Evolutionary conservation across 1,140 invertebrate species (phyloP), one percentile per base, ranked within the genome.

Genomic region (Anagrus nilaparvatae): DNA sequence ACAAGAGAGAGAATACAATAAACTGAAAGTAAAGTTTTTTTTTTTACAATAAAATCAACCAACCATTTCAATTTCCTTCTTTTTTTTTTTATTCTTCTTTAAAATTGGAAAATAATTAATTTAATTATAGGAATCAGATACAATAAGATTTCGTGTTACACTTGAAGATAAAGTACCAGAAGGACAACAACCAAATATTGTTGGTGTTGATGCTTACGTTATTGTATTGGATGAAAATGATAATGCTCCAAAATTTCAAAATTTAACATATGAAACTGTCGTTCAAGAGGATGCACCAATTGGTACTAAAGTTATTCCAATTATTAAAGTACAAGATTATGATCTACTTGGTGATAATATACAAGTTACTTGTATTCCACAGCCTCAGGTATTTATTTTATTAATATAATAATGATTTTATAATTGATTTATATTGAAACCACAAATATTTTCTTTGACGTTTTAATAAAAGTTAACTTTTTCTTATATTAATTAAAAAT

Each of bases 191-290:
- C 81, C 83, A 49, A 89, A 87, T 64, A 64, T 88, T 41, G 79
- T 88, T 5, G 69, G 76, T 44, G 78, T 87, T 16, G 79, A 83
- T 5, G 78, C 87, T 14, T 82, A 80, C 31, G 80, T 91, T 29
- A 87, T 91, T 17, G 78, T 94, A 24, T 61, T 85, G 4, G 89
- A 94, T 58, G 82, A 86, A 51, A 93, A 94, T 59, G 89, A 94
- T 54, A 91, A 91, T 67, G 69, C 83, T 19, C 88, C 88, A 5
- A 71, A 75, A 41, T 91, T 91, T 40, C 63, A 66, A 6, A 60
- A 86, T 76, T 77, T 75, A 41, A 82, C 84, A 0, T 93, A 92
- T 62, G 81, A 87, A 54, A 76, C 81, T 0, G 73, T 79, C 45
- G 78, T 88, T 6, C 71, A 76, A 17, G 88, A 93, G 68, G 83